Evolutionary conservation across 2,797 vertebrate species (phyloP).

Genomic region (Hyperoplus lanceolatus): DNA sequence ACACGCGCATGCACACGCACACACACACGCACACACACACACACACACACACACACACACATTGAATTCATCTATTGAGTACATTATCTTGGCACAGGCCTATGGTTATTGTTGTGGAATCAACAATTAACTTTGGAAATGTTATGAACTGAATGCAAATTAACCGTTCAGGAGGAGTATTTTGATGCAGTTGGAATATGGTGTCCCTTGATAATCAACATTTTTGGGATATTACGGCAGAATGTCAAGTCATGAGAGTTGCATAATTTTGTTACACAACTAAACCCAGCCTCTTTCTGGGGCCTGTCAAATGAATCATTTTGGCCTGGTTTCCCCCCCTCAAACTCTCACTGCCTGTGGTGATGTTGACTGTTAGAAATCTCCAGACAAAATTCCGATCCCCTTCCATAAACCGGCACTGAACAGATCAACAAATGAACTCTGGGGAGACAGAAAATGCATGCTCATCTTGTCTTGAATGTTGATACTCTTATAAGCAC

Average conservation of each 20-base stretch:
- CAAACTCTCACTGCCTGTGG: conserved; percentile 18
- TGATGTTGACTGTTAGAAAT: conserved; percentile 23
- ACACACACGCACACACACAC: background rate
- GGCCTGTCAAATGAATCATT: background rate
- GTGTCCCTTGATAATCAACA: background rate
- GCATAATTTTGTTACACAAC: conserved; percentile 44
- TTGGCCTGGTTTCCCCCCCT: conserved; percentile 3
- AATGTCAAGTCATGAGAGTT: conserved; percentile 17
- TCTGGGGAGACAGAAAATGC: background rate
- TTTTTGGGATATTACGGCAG: conserved; percentile 14
- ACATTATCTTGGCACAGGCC: background rate
- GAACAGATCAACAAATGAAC: conserved; percentile 23
- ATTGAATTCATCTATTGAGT: background rate
- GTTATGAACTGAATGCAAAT: background rate
- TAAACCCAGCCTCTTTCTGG: conserved; percentile 20
- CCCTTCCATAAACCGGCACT: background rate
- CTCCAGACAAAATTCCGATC: conserved; percentile 31
- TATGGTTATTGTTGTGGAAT: background rate
- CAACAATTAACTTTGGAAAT: background rate
- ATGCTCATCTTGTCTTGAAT: background rate
- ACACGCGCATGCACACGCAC: background rate
- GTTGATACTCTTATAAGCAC: background rate
- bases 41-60: background rate
- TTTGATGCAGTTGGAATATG: conserved; percentile 2
- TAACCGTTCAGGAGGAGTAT: background rate